A percentile compares a stretch with the other conserved stretches of the same genome.
These are phyloP conservation scores for Drosophila mayaguana DNA, from an alignment of 2,888 invertebrate species.

Conservation along the genomic window DNA sequence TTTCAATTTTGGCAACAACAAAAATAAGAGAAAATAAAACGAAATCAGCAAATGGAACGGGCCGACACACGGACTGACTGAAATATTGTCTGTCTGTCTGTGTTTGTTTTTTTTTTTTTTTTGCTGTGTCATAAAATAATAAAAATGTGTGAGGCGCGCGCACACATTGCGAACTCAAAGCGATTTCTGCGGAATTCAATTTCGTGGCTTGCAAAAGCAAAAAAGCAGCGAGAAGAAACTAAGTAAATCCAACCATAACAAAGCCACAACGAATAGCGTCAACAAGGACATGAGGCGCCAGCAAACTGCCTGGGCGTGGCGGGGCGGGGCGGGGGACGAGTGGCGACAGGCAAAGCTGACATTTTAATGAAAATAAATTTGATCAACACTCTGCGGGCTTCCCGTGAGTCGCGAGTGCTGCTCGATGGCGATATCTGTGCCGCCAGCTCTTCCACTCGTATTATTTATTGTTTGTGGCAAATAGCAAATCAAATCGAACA, in stretches of 20 bases:
- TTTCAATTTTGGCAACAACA: conserved; percentile 51
- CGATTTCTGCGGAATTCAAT: conserved; percentile 73
- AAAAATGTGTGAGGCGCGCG: conserved; percentile 60
- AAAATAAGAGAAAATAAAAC: conserved; percentile 20
- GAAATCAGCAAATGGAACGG: conserved; percentile 9
- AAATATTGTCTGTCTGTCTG: background rate
- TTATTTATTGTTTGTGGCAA: conserved; percentile 17
- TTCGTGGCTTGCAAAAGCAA: conserved; percentile 42
- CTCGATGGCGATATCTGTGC: conserved; percentile 30
- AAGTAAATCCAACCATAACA: conserved; percentile 17
- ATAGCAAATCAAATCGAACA: conserved; percentile 16
- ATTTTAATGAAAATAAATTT: conserved; percentile 74
- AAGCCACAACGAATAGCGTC: conserved; percentile 35
- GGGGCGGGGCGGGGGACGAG: background rate
- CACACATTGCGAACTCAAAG: conserved; percentile 59
- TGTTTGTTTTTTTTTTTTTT: conserved; percentile 29
- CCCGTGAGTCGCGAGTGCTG: conserved; percentile 5
- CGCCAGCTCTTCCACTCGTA: conserved; percentile 1
- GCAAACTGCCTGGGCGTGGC: conserved; percentile 12
- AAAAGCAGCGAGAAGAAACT: background rate
- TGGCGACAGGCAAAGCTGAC: conserved; percentile 52
- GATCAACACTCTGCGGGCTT: conserved; percentile 66
- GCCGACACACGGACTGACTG: background rate
- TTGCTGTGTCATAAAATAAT: conserved; percentile 70
- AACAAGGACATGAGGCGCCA: conserved; percentile 67